phyloP scores from a whole-genome alignment of 1,140 invertebrate species.

The Aphaenogaster rudis region DNA sequence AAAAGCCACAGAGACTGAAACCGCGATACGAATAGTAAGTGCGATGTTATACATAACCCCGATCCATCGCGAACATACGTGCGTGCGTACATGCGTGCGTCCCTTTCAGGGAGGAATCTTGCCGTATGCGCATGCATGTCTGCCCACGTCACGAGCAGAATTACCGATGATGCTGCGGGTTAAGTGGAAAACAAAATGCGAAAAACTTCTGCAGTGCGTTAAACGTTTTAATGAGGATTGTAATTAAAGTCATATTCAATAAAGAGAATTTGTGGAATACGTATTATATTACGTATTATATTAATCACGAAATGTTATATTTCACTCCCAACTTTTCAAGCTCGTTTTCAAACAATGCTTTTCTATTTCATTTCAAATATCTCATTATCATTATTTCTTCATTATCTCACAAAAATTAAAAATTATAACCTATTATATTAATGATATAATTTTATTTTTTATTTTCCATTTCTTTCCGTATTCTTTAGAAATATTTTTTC shows the following conservation, averaged over 20 bases:
- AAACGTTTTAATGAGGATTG: not conserved
- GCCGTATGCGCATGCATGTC: not conserved
- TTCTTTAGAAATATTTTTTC: not conserved
- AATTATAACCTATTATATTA: not conserved
- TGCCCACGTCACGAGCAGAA: conserved; percentile 1
- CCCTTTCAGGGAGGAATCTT: conserved; percentile 14
- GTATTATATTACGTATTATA: not conserved
- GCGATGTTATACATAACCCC: conserved; percentile 23
- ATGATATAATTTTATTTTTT: not conserved
- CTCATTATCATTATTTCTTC: not conserved
- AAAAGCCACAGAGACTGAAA: conserved; percentile 50
- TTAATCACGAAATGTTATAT: conserved; percentile 7
- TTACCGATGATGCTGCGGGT: conserved; percentile 34
- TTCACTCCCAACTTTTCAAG: not conserved
- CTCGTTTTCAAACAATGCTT: not conserved
- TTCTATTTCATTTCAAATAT: not conserved
- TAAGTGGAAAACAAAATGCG: not conserved
- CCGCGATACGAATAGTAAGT: conserved; percentile 57
- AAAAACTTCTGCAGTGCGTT: not conserved
- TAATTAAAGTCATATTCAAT: not conserved
- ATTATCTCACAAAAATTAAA: not conserved
- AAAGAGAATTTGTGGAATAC: not conserved
- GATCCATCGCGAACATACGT: conserved; percentile 23
- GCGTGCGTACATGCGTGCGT: not conserved
- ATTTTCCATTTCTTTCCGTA: not conserved